Evolutionary conservation across 2,797 vertebrate species (phyloP).

Genomic region (Galagoides demidoff): DNA sequence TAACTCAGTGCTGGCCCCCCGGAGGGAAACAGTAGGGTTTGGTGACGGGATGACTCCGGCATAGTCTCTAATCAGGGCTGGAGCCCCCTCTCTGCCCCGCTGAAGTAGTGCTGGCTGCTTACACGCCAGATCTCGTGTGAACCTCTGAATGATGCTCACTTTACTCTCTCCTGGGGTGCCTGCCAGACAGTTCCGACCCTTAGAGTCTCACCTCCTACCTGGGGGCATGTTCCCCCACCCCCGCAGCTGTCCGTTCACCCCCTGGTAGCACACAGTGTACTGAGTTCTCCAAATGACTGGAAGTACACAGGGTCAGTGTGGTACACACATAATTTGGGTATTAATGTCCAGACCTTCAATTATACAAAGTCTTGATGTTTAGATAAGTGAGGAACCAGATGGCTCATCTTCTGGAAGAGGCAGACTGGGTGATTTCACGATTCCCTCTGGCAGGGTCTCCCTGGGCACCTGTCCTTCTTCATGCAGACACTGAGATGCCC

Average conservation of each 20-base stretch:
- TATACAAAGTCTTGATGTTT: neutral
- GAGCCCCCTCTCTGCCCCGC: too few relatives aligned
- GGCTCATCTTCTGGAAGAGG: neutral
- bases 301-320: neutral
- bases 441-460: neutral
- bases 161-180: neutral
- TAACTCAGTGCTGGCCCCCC: neutral
- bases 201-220: neutral
- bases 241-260: too few relatives aligned
- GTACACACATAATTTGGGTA: neutral
- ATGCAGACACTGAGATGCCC: too few relatives aligned
- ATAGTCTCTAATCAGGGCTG: neutral
- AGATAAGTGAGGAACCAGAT: neutral
- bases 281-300: neutral
- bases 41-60: neutral
- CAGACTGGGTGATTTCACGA: neutral
- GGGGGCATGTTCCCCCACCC: too few relatives aligned
- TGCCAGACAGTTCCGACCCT: neutral
- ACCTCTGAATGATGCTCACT: neutral
- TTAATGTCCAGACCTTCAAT: neutral
- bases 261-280: neutral
- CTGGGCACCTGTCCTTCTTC: neutral
- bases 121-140: too few relatives aligned
- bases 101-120: neutral
- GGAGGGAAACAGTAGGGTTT: neutral